Conservation (phyloP, 2,797 vertebrate species). For the Sebastes baramenuke region DNA sequence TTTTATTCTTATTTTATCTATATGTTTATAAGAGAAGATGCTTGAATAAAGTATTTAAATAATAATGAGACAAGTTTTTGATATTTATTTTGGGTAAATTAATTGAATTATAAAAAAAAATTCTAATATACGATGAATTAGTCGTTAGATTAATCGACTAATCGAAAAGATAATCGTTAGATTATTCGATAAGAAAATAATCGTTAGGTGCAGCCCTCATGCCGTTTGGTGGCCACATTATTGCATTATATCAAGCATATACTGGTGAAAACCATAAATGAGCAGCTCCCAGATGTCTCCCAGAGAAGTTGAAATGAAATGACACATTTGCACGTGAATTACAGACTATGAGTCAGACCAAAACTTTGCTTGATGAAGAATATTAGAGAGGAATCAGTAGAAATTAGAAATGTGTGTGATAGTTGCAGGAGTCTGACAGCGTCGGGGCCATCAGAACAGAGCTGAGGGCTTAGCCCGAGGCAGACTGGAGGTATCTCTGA, state of each 20-base stretch:
- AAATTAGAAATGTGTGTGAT: constrained; percentile 43
- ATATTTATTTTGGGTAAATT: too few relatives aligned
- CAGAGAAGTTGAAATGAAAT: not conserved
- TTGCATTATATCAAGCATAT: not conserved
- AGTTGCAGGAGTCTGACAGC: constrained; percentile 27
- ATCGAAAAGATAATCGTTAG: too few relatives aligned
- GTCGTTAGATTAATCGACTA: too few relatives aligned
- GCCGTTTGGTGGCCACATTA: not conserved
- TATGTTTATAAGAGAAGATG: too few relatives aligned
- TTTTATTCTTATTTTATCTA: too few relatives aligned
- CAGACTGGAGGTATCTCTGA: constrained; percentile 58
- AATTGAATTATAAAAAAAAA: too few relatives aligned
- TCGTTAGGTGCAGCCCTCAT: accelerated
- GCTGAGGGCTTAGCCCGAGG: constrained; percentile 60
- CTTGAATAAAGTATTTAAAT: too few relatives aligned
- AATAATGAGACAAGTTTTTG: too few relatives aligned
- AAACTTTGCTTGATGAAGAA: constrained; percentile 14
- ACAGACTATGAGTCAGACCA: not conserved
- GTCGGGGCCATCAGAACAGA: constrained; percentile 38
- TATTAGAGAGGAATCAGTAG: constrained; percentile 6
- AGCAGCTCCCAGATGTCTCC: not conserved
- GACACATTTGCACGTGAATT: not conserved
- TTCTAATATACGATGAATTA: too few relatives aligned
- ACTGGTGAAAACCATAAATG: not conserved
- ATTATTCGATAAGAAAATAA: too few relatives aligned